A percentile compares a stretch with the other conserved stretches of the same genome.
phyloP scores from a whole-genome alignment of 2,113 vertebrate genomes.

The Aegithalos caudatus region DNA sequence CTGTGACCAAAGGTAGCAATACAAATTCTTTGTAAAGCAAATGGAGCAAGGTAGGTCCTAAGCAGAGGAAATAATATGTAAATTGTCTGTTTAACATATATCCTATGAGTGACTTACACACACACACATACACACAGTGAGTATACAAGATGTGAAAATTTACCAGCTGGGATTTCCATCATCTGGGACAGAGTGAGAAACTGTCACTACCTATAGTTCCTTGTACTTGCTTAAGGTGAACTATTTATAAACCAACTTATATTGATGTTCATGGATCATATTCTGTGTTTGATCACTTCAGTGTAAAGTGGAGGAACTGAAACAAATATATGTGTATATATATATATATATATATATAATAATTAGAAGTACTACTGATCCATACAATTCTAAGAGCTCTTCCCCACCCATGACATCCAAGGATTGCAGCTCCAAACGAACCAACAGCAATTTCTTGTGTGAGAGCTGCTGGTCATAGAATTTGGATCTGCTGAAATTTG shows the following conservation, averaged over 20 bases:
- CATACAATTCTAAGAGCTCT: accelerated
- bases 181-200: background rate
- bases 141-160: background rate
- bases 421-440: background rate
- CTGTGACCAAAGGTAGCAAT: background rate
- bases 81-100: background rate
- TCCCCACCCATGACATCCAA: background rate
- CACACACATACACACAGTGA: background rate
- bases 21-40: background rate
- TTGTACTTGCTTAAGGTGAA: background rate
- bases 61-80: background rate
- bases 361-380: background rate
- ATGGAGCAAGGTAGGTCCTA: background rate
- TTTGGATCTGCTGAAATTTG: background rate
- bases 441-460: background rate
- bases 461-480: background rate
- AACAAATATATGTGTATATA: background rate
- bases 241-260: background rate
- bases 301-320: background rate
- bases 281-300: background rate
- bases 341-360: background rate
- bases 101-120: background rate
- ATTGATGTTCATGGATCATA: background rate
- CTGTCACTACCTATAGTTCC: background rate
- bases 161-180: background rate